These are phyloP conservation scores for Anabas testudineus DNA, from an alignment of 2,797 vertebrate species.

Conservation along the genomic window DNA sequence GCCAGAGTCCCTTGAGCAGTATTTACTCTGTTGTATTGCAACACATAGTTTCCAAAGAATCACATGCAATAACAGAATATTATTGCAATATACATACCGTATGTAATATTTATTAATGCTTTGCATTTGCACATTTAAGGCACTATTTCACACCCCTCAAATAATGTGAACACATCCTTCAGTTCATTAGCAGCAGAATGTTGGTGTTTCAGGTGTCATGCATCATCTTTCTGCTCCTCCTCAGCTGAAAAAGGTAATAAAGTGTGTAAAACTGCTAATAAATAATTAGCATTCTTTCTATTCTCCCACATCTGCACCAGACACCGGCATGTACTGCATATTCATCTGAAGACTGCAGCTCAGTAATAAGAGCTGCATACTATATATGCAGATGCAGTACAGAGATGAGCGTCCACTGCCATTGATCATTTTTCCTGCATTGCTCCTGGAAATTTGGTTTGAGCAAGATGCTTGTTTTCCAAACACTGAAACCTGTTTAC, in stretches of 20 bases:
- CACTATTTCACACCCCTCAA: background rate
- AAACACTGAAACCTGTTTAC: constrained; percentile 62
- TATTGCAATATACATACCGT: background rate
- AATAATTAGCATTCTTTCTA: constrained; percentile 43
- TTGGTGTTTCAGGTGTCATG: constrained; percentile 14
- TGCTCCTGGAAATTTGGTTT: constrained; percentile 46
- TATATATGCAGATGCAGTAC: constrained; percentile 44
- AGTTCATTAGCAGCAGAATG: constrained; percentile 39
- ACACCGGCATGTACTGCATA: background rate
- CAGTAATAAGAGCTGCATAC: constrained; percentile 31
- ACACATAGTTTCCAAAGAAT: constrained; percentile 11
- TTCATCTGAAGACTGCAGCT: constrained; percentile 37
- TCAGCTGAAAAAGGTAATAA: constrained; percentile 5
- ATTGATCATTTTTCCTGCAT: constrained; percentile 39
- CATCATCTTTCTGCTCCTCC: constrained; percentile 5
- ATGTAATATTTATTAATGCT: constrained; percentile 10
- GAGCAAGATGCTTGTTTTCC: constrained; percentile 44
- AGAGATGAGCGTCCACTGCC: constrained; percentile 48
- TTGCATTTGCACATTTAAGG: constrained; percentile 9
- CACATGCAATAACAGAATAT: background rate
- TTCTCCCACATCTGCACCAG: constrained; percentile 18
- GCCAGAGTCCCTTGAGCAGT: constrained; percentile 47
- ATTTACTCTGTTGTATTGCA: constrained; percentile 6
- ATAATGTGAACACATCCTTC: constrained; percentile 1
- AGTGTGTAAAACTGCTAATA: constrained; percentile 35